Base-by-base conservation (phyloP, 2,888 invertebrate species). In the Metellina segmentata region DNA sequence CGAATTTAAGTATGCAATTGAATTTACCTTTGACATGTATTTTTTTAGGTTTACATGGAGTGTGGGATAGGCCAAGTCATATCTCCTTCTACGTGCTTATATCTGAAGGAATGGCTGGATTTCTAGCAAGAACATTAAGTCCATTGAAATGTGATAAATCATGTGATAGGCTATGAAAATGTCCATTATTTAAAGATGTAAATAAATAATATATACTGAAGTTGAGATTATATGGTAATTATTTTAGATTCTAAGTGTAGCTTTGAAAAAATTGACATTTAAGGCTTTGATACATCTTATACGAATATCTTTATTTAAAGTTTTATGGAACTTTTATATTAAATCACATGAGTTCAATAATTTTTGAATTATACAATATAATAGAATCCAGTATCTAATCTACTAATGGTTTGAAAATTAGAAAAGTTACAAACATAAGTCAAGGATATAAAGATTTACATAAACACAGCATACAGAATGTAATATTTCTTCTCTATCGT, bases 21-120 rank as follows among this genome's bases (percentile, higher is more conserved):
- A 34, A 34, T 34, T 34, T 34, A 34, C 4, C 4, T 34, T 34
- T 2, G 1, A 2, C 34, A 34, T 34, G 4, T 75, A 7, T 49
- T 82, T 20, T 51, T 86, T 7, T 69, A 91, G 90, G 81, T 91
- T 6, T 86, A 53, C 71, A 51, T 19, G 20, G 86, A 91, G 9
- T 91, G 90, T 71, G 75, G 74, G 16, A 48, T 51, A 51, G 81
- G 81, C 13, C 81, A 52, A 19, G n/a, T 13, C 52, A 51, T 91
- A 11, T 86, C 86, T 11, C 90, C 90, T 34, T 49, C 86, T 49
- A 91, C 86, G 48, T 91, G 90, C 81, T 16, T 53, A n/a, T 91
- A 91, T n/a, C 74, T 91, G 77, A 86, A 91, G 77, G 86, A 91
- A 77, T 91, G 90, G 90, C 34, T 91, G 69, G 85, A 90, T 48